Conservation (phyloP, 2,888 invertebrate species). For the Erannis defoliaria region DNA sequence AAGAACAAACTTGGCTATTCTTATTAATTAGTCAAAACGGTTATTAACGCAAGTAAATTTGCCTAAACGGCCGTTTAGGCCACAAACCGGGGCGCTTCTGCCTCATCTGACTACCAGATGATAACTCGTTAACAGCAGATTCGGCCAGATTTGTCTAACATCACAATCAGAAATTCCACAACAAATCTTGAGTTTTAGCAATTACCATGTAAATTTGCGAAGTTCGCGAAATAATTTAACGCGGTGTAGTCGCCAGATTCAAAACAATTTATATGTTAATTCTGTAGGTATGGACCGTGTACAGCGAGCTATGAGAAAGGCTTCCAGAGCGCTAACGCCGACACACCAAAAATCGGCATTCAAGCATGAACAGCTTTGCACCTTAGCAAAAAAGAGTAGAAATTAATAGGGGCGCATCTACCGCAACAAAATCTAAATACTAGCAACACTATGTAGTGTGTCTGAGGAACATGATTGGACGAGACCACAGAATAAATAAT, state of each 20-base stretch:
- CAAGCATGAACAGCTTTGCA: neutral
- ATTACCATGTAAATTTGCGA: constrained; percentile 86
- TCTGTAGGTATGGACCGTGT: constrained; percentile 75
- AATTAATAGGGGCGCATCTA: too few relatives aligned
- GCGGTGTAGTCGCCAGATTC: constrained; percentile 81
- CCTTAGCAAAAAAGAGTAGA: neutral
- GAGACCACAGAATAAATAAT: too few relatives aligned
- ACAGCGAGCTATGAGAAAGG: constrained; percentile 42
- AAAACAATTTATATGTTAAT: constrained; percentile 86
- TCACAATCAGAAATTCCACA: constrained; percentile 80
- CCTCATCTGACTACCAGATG: constrained; percentile 69
- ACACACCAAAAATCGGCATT: constrained; percentile 1
- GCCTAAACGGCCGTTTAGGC: constrained; percentile 41
- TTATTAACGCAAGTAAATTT: constrained; percentile 41
- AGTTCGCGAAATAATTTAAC: constrained; percentile 85
- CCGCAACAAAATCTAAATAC: too few relatives aligned
- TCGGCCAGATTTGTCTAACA: constrained; percentile 69
- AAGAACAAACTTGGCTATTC: neutral
- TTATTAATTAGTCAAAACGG: constrained; percentile 27
- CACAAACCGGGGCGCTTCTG: constrained; percentile 53
- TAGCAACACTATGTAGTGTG: too few relatives aligned
- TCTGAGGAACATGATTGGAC: too few relatives aligned
- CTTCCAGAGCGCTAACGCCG: constrained; percentile 15
- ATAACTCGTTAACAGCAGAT: constrained; percentile 69
- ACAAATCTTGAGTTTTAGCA: constrained; percentile 86